These are phyloP conservation scores for Geotrupes spiniger DNA, from an alignment of 2,888 invertebrate species.

Conservation along the genomic window DNA sequence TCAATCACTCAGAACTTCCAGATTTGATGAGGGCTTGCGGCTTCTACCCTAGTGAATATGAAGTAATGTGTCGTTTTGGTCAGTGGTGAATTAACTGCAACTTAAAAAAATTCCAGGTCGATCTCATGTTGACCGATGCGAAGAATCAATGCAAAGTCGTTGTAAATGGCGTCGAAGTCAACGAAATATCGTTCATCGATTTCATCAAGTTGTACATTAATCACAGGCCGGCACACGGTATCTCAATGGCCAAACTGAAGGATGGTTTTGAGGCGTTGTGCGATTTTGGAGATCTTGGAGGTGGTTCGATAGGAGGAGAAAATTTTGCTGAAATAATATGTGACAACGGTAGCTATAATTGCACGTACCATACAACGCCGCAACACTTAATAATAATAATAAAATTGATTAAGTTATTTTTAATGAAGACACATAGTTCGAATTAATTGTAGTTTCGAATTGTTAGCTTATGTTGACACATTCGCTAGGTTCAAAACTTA, in stretches of 20 bases:
- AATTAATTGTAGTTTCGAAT: too few species aligned
- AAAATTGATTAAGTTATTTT: too few species aligned
- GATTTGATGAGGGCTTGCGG: slow-evolving; percentile 74
- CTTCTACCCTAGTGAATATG: slow-evolving; percentile 71
- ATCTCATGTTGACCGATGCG: slow-evolving; percentile 60
- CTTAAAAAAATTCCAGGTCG: slow-evolving; percentile 50
- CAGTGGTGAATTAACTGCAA: not conserved
- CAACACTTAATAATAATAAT: too few species aligned
- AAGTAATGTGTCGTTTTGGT: slow-evolving; percentile 36
- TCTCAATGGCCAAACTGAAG: slow-evolving; percentile 50
- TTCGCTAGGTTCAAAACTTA: too few species aligned
- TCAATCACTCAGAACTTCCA: slow-evolving; percentile 65
- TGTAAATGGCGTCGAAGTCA: slow-evolving; percentile 47
- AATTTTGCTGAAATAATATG: slow-evolving; percentile 35
- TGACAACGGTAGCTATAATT: slow-evolving; percentile 27
- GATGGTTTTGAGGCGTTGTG: slow-evolving; percentile 53
- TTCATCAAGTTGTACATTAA: slow-evolving; percentile 65
- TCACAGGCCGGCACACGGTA: slow-evolving; percentile 61
- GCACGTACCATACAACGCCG: too few species aligned
- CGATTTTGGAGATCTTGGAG: slow-evolving; percentile 15
- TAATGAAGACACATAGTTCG: too few species aligned
- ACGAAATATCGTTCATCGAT: slow-evolving; percentile 64
- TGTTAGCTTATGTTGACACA: too few species aligned
- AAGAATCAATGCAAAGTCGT: slow-evolving; percentile 54
- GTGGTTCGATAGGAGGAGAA: slow-evolving; percentile 27